Evolutionary conservation across 2,113 vertebrate genomes (phyloP), one percentile per base, ranked within the genome.

Genomic region (Garra rufa): DNA sequence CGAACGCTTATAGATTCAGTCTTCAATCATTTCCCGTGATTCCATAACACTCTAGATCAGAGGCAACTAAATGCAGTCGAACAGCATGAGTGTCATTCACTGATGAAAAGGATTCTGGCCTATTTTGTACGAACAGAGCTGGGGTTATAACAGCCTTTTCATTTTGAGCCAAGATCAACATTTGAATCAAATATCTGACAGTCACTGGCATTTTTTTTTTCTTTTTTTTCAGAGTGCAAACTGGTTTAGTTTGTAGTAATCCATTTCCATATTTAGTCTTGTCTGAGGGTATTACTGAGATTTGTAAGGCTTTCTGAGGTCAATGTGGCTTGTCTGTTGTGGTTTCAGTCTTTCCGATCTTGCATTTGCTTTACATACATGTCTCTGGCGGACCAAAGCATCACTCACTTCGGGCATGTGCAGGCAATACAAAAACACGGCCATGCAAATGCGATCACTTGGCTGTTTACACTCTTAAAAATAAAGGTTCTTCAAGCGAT

Each of bases 21-120:
- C 34, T 78, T 78, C 61, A 78, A 78, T 78, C 34, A 61, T 78
- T 78, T 26, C 38, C 75, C 55, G 11, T 80, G 26, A 48, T 78
- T 38, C 8, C 17, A 26, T 65, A 17, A 43, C 14, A 46, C 41
- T 46, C n/a, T 46, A 65, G 41, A 65, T 65, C 24, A 65, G 15
- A 30, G 41, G 77, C 17, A 1, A 78, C 15, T 19, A 65, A 79
- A 80, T 65, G 59, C 59, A 80, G 63, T 63, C 7, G 4, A 65
- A 65, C 59, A 80, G 43, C 41, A 80, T 63, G 59, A 67, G 59
- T 65, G 41, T 50, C 59, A 80, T 46, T 34, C 44, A 80, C 78
- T 28, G 43, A 65, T 19, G 38, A 79, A 79, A 63, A 4, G 38
- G n/a, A 79, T 67, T 48, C 21, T 34, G 57, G 77, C 59, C 77